Evolutionary conservation across 2,888 invertebrate species (phyloP).

Genomic region (Pogonocherus hispidulus): DNA sequence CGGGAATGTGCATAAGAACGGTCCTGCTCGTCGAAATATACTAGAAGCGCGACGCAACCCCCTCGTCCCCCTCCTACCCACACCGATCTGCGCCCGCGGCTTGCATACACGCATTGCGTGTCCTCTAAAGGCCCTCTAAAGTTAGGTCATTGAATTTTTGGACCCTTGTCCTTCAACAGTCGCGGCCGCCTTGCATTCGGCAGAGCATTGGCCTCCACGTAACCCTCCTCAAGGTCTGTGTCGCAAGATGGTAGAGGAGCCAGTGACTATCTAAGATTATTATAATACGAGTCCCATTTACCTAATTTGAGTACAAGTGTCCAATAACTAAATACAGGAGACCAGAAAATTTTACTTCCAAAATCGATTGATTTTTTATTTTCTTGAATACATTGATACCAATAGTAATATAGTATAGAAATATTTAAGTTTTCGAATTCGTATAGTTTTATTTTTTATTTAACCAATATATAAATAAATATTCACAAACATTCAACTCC

Average conservation of each 20-base stretch:
- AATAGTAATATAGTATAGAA: no score
- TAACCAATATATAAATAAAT: no score
- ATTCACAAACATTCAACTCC: no score
- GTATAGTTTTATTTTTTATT: no score
- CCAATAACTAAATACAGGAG: no score
- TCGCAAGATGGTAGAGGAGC: constrained; percentile 16
- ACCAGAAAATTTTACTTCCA: no score
- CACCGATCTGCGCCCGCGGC: constrained; percentile 42
- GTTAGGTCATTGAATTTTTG: constrained; percentile 70
- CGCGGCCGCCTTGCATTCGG: constrained; percentile 65
- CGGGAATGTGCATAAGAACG: no score
- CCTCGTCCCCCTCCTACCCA: constrained; percentile 31
- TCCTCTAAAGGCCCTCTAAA: constrained; percentile 70
- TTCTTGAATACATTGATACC: no score
- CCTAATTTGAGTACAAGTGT: background rate
- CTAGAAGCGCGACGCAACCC: constrained; percentile 47
- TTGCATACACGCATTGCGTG: constrained; percentile 66
- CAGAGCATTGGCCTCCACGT: constrained; percentile 52
- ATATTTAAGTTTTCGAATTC: no score
- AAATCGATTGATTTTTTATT: no score
- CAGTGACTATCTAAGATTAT: constrained; percentile 4
- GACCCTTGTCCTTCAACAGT: constrained; percentile 69
- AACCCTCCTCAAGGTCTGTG: constrained; percentile 38
- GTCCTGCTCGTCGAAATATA: constrained; percentile 6
- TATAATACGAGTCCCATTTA: background rate